Conservation (phyloP, 2,797 vertebrate species). For the Tenualosa ilisha region DNA sequence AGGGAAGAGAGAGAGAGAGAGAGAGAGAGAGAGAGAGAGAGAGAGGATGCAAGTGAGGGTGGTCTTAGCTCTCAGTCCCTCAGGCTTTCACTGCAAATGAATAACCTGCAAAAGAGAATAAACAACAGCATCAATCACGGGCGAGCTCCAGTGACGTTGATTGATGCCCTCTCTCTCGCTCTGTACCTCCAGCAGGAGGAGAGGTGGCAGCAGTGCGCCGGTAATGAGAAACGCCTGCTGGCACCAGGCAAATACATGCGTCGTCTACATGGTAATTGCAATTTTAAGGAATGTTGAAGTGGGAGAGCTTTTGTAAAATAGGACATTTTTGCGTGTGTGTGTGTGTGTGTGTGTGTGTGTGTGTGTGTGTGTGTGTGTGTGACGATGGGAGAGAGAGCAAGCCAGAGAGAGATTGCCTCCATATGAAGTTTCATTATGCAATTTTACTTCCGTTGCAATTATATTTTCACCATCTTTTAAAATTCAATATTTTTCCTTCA, state of each 20-base stretch:
- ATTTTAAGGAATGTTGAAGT: conserved; percentile 48
- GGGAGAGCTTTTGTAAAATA: conserved; percentile 4
- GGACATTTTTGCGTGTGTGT: conserved; percentile 20
- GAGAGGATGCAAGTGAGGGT: conserved; percentile 1
- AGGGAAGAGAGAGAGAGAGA: neutral
- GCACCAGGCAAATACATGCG: conserved; percentile 50
- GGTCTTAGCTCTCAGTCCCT: conserved; percentile 11
- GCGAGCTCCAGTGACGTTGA: conserved; percentile 65
- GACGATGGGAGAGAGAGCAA: neutral
- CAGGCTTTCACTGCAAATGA: conserved; percentile 61
- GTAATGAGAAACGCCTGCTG: conserved; percentile 61
- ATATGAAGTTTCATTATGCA: neutral
- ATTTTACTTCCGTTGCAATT: neutral
- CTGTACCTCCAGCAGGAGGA: conserved; percentile 59
- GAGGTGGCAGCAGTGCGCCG: conserved; percentile 60
- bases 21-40: neutral
- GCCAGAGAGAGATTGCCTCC: neutral
- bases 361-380: neutral
- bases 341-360: conserved; percentile 1
- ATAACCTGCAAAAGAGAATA: conserved; percentile 76
- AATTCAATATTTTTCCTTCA: conserved; percentile 6
- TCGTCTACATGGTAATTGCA: conserved; percentile 51
- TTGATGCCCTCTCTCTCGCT: conserved; percentile 62
- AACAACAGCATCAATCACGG: conserved; percentile 76
- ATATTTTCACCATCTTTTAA: neutral